Evolutionary conservation across 2,888 invertebrate species (phyloP), one percentile per base, ranked within the genome.

Genomic region (Acrocyrtus sp.): DNA sequence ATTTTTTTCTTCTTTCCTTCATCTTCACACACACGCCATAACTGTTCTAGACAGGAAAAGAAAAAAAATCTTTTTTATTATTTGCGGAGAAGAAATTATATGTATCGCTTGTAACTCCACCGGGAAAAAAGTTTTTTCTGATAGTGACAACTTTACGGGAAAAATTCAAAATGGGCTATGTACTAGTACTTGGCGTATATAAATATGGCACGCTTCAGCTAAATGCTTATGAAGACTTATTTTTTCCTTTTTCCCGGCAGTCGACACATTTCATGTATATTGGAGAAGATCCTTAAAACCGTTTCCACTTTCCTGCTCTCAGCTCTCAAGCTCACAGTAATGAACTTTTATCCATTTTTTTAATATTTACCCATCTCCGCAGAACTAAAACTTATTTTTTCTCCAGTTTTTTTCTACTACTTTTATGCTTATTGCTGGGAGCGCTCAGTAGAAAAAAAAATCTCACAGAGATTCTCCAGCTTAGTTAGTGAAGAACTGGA

Each of bases 31-130:
- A n/a, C n/a, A n/a, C n/a, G n/a, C n/a, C n/a, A n/a, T n/a, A n/a
- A n/a, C n/a, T n/a, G n/a, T n/a, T n/a, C n/a, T n/a, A n/a, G n/a
- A n/a, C n/a, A n/a, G n/a, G n/a, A n/a, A n/a, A n/a, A n/a, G n/a
- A n/a, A n/a, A n/a, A n/a, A n/a, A n/a, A n/a, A n/a, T n/a, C n/a
- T n/a, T n/a, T n/a, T n/a, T n/a, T n/a, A n/a, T n/a, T n/a, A n/a
- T n/a, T n/a, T n/a, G n/a, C n/a, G n/a, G n/a, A n/a, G n/a, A n/a
- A n/a, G n/a, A n/a, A n/a, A n/a, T n/a, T n/a, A n/a, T n/a, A n/a
- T n/a, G n/a, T n/a, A n/a, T n/a, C n/a, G n/a, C n/a, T 67, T 67
- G 67, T 67, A 58, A 67, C 53, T 67, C 67, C 67, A n/a, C 51
- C 29, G 67, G 67, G 67, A 48, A 67, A 67, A n/a, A n/a, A n/a